Conservation (phyloP, 2,113 vertebrate genomes). For the Pseudonaja textilis region DNA sequence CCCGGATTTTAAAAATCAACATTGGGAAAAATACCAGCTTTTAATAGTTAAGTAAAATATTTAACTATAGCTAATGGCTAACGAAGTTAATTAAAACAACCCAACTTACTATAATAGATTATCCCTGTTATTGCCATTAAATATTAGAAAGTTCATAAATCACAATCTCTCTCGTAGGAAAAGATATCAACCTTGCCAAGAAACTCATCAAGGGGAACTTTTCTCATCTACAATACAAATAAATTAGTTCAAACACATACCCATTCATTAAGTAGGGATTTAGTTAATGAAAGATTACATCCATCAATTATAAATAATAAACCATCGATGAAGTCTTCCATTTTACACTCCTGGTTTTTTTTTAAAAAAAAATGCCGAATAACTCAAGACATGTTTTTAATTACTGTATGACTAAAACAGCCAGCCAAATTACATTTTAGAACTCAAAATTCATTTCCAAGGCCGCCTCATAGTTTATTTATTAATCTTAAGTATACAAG, state of each 20-base stretch:
- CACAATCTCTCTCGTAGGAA: neutral
- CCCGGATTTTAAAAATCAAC: neutral
- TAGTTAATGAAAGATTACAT: constrained; percentile 7
- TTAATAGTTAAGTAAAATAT: constrained; percentile 7
- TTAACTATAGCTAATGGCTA: neutral
- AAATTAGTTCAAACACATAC: neutral
- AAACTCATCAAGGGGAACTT: neutral
- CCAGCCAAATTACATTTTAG: neutral
- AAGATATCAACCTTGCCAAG: neutral
- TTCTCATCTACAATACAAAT: constrained; percentile 13
- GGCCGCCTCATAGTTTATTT: neutral
- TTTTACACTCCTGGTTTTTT: neutral
- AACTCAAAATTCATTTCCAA: constrained; percentile 1
- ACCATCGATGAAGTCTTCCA: neutral
- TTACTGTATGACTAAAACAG: neutral
- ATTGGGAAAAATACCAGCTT: neutral
- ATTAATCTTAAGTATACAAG: neutral
- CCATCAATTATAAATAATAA: constrained; percentile 1
- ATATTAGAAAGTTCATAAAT: constrained; percentile 9
- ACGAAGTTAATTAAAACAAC: neutral
- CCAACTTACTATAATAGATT: constrained; percentile 3
- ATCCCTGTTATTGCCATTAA: neutral
- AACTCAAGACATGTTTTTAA: neutral
- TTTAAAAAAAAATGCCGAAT: neutral
- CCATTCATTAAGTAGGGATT: constrained; percentile 5